These are phyloP conservation scores for Holothuria scabra DNA, from an alignment of 53 echinoderm and acorn worm genomes.

Conservation along the genomic window DNA sequence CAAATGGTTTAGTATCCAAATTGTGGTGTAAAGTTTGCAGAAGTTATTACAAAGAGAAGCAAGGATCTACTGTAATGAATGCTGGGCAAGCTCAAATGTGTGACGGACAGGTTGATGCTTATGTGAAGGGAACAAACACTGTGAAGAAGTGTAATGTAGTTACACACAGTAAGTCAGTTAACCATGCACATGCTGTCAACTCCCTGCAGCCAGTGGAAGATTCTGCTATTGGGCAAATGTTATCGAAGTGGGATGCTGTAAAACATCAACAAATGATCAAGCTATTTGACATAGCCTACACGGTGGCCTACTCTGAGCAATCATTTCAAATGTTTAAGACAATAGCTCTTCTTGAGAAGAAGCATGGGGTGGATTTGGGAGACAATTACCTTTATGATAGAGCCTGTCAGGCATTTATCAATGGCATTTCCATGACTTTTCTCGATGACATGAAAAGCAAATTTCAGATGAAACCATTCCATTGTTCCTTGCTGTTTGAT, in stretches of 20 bases:
- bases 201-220: constrained; percentile 5
- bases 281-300: constrained; percentile 53
- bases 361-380: constrained; percentile 16
- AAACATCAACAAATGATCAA: constrained; percentile 16
- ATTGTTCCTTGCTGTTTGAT: constrained; percentile 13
- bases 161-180: constrained; percentile 24
- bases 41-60: constrained; percentile 22
- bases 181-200: constrained; percentile 24
- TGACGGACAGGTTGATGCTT: constrained; percentile 48
- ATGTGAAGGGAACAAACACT: constrained; percentile 42
- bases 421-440: constrained; percentile 11
- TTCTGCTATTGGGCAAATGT: neutral
- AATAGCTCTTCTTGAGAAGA: constrained; percentile 32
- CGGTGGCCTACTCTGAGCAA: constrained; percentile 19
- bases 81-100: constrained; percentile 51
- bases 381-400: constrained; percentile 11
- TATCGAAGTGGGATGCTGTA: constrained; percentile 9
- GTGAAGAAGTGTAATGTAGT: constrained; percentile 55
- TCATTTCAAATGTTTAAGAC: constrained; percentile 29
- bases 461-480: constrained; percentile 35
- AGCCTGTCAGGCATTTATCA: neutral
- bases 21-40: constrained; percentile 46
- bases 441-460: constrained; percentile 7
- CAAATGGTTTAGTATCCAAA: constrained; percentile 39
- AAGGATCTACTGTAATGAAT: constrained; percentile 7